Percentiles rank a stretch among this genome's conserved stretches.
These are phyloP conservation scores for Barnardius zonarius DNA, from an alignment of 2,113 vertebrate genomes.

Conservation along the genomic window DNA sequence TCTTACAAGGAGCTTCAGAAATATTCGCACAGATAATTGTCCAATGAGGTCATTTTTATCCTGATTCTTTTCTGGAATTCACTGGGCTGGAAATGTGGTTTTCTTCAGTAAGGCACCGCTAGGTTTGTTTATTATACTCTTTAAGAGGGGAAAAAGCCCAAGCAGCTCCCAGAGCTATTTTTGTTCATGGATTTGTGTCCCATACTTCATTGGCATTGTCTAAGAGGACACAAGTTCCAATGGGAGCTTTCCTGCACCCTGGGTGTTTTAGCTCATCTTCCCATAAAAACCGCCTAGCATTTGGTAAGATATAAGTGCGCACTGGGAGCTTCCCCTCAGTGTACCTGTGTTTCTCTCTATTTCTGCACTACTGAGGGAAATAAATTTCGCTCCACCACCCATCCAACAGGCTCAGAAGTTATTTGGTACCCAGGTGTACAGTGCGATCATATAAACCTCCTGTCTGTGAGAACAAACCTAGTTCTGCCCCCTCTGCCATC, in stretches of 20 bases:
- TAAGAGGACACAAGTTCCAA: neutral
- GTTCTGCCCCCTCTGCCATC: neutral
- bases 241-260: neutral
- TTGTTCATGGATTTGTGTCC: neutral
- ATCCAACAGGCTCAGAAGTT: neutral
- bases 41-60: neutral
- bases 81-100: neutral
- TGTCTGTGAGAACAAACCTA: fast-evolving
- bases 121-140: neutral
- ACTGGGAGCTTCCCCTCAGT: neutral
- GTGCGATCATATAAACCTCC: neutral
- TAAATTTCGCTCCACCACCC: neutral
- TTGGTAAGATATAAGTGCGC: fast-evolving
- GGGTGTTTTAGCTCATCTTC: neutral
- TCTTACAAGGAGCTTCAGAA: neutral
- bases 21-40: neutral
- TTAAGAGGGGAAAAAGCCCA: neutral
- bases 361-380: neutral
- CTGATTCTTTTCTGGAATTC: neutral
- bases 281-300: neutral
- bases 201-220: fast-evolving
- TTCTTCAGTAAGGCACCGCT: neutral
- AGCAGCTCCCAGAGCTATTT: neutral
- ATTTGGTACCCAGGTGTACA: neutral
- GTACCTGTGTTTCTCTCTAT: fast-evolving